phyloP scores from a whole-genome alignment of 2,888 invertebrate genomes.

The Apotomis capreana region DNA sequence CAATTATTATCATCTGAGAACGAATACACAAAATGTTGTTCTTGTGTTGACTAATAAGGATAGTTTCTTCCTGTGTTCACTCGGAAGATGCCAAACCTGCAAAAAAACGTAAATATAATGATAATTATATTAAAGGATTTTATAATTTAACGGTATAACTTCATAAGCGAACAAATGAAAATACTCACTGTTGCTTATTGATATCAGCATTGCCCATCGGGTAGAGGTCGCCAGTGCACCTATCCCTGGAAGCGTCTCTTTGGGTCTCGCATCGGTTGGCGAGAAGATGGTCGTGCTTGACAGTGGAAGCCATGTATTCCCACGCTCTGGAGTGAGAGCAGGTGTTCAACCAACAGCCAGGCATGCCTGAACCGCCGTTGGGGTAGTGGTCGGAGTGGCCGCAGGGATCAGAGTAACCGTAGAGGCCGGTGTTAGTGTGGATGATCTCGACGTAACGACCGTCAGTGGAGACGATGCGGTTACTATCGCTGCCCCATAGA shows the following conservation, averaged over 20 bases:
- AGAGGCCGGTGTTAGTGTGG: conserved; percentile 64
- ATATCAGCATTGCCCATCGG: conserved; percentile 65
- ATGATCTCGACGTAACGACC: conserved; percentile 72
- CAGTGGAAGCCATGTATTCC: conserved; percentile 58
- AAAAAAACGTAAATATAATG: conserved; percentile 45
- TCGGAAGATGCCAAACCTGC: conserved; percentile 65
- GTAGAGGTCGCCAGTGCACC: conserved; percentile 54
- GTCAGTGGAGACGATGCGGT: conserved; percentile 58
- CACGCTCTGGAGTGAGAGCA: conserved; percentile 67
- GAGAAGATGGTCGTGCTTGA: conserved; percentile 59
- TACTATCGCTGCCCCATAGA: conserved; percentile 56
- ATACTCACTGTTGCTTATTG: conserved; percentile 57
- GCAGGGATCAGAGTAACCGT: conserved; percentile 59
- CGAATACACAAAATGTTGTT: conserved; percentile 1
- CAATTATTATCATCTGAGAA: conserved; percentile 10
- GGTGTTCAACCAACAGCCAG: conserved; percentile 60
- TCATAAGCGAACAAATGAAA: too few species aligned
- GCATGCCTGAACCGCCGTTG: conserved; percentile 66
- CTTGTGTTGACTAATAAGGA: conserved; percentile 46
- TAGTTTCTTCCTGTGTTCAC: conserved; percentile 59
- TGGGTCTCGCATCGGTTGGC: conserved; percentile 58
- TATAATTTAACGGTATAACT: too few species aligned
- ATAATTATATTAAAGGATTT: too few species aligned
- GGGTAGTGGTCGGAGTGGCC: conserved; percentile 72
- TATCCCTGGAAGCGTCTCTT: conserved; percentile 53